Evolutionary conservation across 2,113 vertebrate species (phyloP), one percentile per base, ranked within the genome.

Genomic region (Thunnus maccoyii): DNA sequence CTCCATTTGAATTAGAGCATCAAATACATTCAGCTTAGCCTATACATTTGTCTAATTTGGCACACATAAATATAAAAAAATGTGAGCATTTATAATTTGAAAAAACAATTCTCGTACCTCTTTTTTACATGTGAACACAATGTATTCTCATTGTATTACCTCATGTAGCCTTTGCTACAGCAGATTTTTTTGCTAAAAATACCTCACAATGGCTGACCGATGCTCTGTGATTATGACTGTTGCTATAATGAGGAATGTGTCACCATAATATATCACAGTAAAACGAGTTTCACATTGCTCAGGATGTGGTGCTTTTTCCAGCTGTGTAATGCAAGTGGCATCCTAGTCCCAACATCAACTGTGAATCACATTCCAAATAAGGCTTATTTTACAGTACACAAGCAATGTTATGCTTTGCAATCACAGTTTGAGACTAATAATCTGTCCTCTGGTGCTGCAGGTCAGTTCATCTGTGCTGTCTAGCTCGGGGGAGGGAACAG

Each of bases 391-490:
- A 41, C 36, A 41, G 7, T 32, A 48, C 1, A 47, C 5, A 54
- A 16, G 4, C 32, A 63, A 67, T 11, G 14, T 20, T 16, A 9
- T 56, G 3, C 55, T 73, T 77, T 41, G 32, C 14, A 30, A 62
- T 46, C 16, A 51, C 5, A 46, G 5, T 58, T n/a, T 11, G 7
- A 25, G 4, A 3, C 30, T 80, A 47, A 82, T 48, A 3, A 54
- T 57, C 2, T 30, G 16, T 56, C 32, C 82, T 77, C 50, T 80
- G 72, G 15, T 32, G 12, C 71, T 93, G 7, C 81, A 99, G 98
- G 96, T 95, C 1, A 97, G 95, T 60, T 96, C 97, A 0, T 96
- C 97, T 0, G 94, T 96, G 91, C 96, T 99, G 95, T 93, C 97
- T 32, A 95, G 93, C 65, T 92, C 96, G 0, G 96, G 94, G 76